phyloP scores from a whole-genome alignment of 1,140 invertebrate genomes.

The Temnothorax curvispinosus region DNA sequence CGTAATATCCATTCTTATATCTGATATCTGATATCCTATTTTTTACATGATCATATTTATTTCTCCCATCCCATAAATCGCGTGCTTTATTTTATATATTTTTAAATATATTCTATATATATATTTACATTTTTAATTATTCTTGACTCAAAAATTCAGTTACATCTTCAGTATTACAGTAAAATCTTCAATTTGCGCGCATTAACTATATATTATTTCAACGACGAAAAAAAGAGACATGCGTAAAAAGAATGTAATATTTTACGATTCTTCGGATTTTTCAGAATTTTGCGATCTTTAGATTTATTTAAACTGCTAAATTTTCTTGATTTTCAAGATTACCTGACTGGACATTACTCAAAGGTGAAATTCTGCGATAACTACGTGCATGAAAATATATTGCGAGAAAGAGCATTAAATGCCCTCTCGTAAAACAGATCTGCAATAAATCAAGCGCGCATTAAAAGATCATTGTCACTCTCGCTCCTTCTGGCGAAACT shows the following conservation, averaged over 20 bases:
- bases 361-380: conserved; percentile 25
- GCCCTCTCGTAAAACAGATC: conserved; percentile 9
- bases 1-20: not conserved
- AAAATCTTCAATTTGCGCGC: not conserved
- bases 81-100: not conserved
- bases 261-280: not conserved
- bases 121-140: conserved; percentile 6
- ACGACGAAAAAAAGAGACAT: not conserved
- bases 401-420: not conserved
- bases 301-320: not conserved
- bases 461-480: conserved; percentile 46
- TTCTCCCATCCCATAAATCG: not conserved
- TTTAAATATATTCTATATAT: not conserved
- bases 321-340: not conserved
- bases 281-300: not conserved
- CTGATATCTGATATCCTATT: not conserved
- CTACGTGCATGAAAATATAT: not conserved
- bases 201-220: not conserved
- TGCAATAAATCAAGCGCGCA: conserved; percentile 26
- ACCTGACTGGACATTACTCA: not conserved
- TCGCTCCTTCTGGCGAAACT: conserved; percentile 40
- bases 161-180: not conserved
- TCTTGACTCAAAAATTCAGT: not conserved
- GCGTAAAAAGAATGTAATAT: not conserved
- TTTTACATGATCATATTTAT: not conserved